phyloP scores from a whole-genome alignment of 1,140 invertebrate species.

The Drosophila sturtevanti region DNA sequence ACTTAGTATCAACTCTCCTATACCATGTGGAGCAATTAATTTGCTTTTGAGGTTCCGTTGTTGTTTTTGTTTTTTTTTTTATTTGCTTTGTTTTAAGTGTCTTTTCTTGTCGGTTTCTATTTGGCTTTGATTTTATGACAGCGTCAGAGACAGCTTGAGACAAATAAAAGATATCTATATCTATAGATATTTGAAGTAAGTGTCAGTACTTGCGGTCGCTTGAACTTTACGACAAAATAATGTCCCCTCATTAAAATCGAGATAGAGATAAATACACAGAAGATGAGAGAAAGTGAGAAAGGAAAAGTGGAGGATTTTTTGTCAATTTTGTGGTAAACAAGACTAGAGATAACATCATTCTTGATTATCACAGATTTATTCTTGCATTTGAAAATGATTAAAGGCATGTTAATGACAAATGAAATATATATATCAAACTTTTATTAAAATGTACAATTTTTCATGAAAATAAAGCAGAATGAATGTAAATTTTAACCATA shows the following conservation, averaged over 20 bases:
- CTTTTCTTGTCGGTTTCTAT: conserved; percentile 26
- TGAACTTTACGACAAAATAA: conserved; percentile 61
- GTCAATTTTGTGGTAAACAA: conserved; percentile 1
- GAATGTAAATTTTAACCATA: too few species aligned
- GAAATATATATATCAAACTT: background rate
- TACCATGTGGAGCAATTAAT: conserved; percentile 73
- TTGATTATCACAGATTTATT: conserved; percentile 5
- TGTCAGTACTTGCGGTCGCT: conserved; percentile 65
- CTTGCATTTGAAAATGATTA: background rate
- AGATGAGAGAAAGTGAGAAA: background rate
- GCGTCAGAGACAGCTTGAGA: conserved; percentile 56
- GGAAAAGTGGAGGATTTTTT: background rate
- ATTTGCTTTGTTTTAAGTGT: conserved; percentile 72
- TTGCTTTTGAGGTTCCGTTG: conserved; percentile 28
- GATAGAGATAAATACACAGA: background rate
- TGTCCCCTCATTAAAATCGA: conserved; percentile 49
- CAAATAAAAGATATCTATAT: conserved; percentile 56
- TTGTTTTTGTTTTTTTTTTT: conserved; percentile 52
- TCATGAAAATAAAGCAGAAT: background rate
- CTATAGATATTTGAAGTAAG: conserved; percentile 28
- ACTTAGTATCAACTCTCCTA: conserved; percentile 12
- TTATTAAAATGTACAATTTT: background rate
- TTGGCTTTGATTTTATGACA: conserved; percentile 71
- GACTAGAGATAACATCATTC: background rate
- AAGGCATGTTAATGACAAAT: background rate